Percentiles rank a stretch among this genome's conserved stretches.
Conservation (phyloP, 2,113 vertebrate genomes). For the Saimiri boliviensis region DNA sequence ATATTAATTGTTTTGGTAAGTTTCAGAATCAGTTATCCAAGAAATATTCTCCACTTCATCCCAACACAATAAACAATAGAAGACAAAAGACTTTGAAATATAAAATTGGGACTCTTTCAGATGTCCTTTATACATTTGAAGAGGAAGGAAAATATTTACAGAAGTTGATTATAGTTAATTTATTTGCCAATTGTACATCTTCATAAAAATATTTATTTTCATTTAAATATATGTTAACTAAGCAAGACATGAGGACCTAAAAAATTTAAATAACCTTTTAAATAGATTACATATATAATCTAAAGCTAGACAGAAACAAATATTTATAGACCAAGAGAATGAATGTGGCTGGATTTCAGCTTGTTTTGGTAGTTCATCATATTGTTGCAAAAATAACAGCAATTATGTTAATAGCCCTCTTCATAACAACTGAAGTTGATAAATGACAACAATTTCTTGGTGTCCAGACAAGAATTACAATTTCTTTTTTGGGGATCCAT, state of each 20-base stretch:
- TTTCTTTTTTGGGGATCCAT: background rate
- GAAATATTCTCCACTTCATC: background rate
- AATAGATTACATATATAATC: background rate
- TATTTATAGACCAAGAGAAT: background rate
- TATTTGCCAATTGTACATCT: background rate
- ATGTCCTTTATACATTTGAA: rapidly evolving
- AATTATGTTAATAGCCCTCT: background rate
- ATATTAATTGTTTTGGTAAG: background rate
- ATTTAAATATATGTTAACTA: background rate
- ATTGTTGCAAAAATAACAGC: background rate
- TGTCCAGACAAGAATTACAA: background rate
- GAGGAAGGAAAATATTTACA: background rate
- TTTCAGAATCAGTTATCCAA: background rate
- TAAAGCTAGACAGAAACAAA: slow-evolving; percentile 20
- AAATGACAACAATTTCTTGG: background rate
- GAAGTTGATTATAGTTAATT: background rate
- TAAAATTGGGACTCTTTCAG: background rate
- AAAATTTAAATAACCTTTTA: background rate
- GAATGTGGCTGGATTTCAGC: background rate
- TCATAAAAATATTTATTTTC: background rate
- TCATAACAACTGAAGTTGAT: background rate
- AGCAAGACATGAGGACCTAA: background rate
- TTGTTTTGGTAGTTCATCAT: background rate
- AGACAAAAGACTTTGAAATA: background rate
- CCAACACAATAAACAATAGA: background rate